phyloP scores from a whole-genome alignment of 2,888 invertebrate species.

The Brachylomia viminalis region DNA sequence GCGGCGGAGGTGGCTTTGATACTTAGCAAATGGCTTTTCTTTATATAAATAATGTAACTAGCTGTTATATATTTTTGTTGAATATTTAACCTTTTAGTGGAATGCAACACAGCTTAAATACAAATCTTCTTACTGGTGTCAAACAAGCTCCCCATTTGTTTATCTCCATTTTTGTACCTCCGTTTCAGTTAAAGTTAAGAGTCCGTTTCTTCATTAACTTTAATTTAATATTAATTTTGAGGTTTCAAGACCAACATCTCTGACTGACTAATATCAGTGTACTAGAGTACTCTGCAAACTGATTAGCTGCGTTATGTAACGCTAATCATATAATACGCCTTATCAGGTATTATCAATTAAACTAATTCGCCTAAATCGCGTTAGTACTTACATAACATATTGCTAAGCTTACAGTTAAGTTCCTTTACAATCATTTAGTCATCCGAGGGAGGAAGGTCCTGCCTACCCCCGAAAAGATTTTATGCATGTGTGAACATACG shows the following conservation, averaged over 20 bases:
- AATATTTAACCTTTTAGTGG: background rate
- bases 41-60: constrained; percentile 32
- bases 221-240: background rate
- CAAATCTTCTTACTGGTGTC: background rate
- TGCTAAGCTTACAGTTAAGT: background rate
- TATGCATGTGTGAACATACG: no score
- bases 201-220: background rate
- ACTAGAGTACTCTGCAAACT: background rate
- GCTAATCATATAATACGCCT: constrained; percentile 10
- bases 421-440: background rate
- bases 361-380: constrained; percentile 37
- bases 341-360: constrained; percentile 44
- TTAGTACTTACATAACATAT: constrained; percentile 8
- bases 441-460: background rate
- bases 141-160: no score
- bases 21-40: constrained; percentile 43
- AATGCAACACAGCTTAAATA: background rate
- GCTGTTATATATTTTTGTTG: background rate
- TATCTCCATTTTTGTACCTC: background rate
- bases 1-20: constrained; percentile 17
- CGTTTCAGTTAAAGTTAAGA: background rate
- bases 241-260: no score
- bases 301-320: constrained; percentile 27
- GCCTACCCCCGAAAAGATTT: background rate
- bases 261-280: no score